These are phyloP conservation scores for Strix uralensis DNA, from an alignment of 2,113 vertebrate genomes.

Conservation along the genomic window DNA sequence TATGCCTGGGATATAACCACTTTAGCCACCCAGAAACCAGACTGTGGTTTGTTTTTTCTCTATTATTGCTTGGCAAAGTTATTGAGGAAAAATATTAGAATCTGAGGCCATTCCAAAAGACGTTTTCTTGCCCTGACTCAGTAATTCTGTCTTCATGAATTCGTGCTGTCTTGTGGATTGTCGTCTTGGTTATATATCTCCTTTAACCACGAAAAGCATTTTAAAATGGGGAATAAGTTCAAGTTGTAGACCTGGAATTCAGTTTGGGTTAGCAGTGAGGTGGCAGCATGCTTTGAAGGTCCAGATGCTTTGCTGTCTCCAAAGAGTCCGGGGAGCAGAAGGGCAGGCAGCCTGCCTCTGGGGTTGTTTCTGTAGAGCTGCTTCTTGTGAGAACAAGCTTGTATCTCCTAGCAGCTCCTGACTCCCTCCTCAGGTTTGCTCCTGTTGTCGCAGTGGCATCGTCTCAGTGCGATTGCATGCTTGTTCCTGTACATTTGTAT, in stretches of 20 bases:
- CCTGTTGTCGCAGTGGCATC: not conserved
- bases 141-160: constrained; percentile 26
- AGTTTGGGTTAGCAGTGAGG: not conserved
- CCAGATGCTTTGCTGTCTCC: not conserved
- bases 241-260: not conserved
- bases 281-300: not conserved
- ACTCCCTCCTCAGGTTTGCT: not conserved
- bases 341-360: not conserved
- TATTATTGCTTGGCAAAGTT: constrained; percentile 40
- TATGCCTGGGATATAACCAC: constrained; percentile 25
- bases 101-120: not conserved
- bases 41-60: constrained; percentile 34
- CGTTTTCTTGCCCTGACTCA: constrained; percentile 4
- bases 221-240: not conserved
- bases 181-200: not conserved
- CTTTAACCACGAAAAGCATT: not conserved
- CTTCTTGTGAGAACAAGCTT: fast-evolving
- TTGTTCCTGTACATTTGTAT: not conserved
- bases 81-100: constrained; percentile 26
- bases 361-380: not conserved
- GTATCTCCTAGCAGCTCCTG: not conserved
- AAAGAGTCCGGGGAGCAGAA: not conserved
- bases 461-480: not conserved
- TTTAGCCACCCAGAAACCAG: constrained; percentile 53
- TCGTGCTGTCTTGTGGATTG: not conserved